Conservation (phyloP, 2,888 invertebrate species). For the Gasteruption jaculator region DNA sequence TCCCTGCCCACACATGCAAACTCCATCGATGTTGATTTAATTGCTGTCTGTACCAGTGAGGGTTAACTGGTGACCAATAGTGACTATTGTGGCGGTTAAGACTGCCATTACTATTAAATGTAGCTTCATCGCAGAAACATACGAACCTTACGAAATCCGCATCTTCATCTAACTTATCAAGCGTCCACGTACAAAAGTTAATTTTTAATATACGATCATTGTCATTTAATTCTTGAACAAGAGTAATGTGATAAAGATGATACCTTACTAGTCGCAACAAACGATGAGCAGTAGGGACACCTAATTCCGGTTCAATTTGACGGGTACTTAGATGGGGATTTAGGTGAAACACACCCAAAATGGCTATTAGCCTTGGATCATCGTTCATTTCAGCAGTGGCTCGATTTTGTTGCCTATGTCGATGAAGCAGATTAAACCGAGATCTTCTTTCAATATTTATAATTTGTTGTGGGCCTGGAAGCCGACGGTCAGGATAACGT, state of each 20-base stretch:
- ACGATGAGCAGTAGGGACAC: no score
- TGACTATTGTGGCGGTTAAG: slow-evolving; percentile 8
- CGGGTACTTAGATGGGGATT: no score
- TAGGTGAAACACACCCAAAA: no score
- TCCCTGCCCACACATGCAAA: slow-evolving; percentile 4
- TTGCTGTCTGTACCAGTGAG: background rate
- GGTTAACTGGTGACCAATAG: slow-evolving; percentile 4
- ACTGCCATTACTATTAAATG: slow-evolving; percentile 23
- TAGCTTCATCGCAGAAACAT: slow-evolving; percentile 25
- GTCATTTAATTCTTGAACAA: no score
- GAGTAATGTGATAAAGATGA: no score
- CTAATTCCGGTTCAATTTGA: no score
- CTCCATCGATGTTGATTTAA: slow-evolving; percentile 8
- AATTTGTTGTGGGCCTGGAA: slow-evolving; percentile 1
- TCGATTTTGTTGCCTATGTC: background rate
- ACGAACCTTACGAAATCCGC: slow-evolving; percentile 9
- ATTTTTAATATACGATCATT: no score
- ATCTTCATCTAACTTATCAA: slow-evolving; percentile 5
- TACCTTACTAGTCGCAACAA: no score
- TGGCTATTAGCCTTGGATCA: no score
- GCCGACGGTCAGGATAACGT: slow-evolving; percentile 5
- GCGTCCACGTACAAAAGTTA: no score
- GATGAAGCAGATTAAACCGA: slow-evolving; percentile 1
- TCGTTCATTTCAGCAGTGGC: no score
- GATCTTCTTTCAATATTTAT: slow-evolving; percentile 8